Conservation (phyloP, 2,888 invertebrate genomes). For the Exocentrus adspersus region DNA sequence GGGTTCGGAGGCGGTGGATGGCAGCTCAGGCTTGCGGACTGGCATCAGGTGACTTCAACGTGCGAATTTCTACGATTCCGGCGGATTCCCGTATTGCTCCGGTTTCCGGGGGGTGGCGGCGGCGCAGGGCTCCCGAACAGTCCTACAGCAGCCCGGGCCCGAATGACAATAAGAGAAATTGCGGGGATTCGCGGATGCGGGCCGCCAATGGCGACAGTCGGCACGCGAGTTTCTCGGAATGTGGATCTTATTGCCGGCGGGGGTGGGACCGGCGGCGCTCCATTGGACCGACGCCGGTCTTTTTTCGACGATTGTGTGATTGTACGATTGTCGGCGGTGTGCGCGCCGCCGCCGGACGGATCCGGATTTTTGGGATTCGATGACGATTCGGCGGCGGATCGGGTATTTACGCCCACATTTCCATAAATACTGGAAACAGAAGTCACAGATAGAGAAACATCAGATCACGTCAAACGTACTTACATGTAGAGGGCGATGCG, state of each 20-base stretch:
- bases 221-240: constrained; percentile 62
- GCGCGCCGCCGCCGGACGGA: constrained; percentile 38
- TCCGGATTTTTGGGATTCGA: background rate
- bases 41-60: background rate
- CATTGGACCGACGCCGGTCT: constrained; percentile 54
- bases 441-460: too few relatives aligned
- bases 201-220: constrained; percentile 60
- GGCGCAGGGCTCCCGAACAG: constrained; percentile 41
- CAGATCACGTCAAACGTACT: too few relatives aligned
- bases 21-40: too few relatives aligned
- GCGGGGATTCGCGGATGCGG: constrained; percentile 61
- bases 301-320: constrained; percentile 56
- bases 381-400: background rate
- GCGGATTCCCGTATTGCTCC: constrained; percentile 37
- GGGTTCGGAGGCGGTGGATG: too few relatives aligned
- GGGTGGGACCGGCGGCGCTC: constrained; percentile 58
- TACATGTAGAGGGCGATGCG: too few relatives aligned
- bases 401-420: background rate
- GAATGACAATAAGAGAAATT: constrained; percentile 64
- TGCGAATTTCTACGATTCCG: background rate
- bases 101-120: constrained; percentile 39
- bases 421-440: too few relatives aligned
- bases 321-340: constrained; percentile 50
- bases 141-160: constrained; percentile 47
- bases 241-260: constrained; percentile 62